Evolutionary conservation across 2,113 vertebrate genomes (phyloP).

Genomic region (Emydocephalus ijimae): DNA sequence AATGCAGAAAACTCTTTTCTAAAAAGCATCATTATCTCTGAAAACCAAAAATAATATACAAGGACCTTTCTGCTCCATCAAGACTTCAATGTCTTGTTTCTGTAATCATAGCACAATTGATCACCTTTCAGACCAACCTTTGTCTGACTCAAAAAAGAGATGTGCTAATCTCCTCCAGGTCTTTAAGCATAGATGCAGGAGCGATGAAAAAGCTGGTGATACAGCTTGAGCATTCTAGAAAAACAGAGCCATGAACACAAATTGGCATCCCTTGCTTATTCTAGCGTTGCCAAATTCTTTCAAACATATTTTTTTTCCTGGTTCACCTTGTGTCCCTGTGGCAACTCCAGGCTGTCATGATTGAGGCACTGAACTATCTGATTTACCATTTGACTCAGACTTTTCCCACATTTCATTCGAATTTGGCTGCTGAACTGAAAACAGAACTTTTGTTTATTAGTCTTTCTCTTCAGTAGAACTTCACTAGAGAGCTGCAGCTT

Average conservation of each 20-base stretch:
- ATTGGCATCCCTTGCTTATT: background rate
- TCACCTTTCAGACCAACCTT: background rate
- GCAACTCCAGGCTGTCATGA: background rate
- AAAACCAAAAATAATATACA: background rate
- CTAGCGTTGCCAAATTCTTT: background rate
- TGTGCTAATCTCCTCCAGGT: background rate
- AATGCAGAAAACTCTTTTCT: background rate
- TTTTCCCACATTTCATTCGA: background rate
- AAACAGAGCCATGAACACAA: background rate
- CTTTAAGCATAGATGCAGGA: background rate
- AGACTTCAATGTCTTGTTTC: background rate
- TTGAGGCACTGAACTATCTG: background rate
- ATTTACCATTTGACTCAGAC: background rate
- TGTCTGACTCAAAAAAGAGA: background rate
- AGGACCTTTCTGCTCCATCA: background rate
- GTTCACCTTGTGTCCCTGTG: background rate
- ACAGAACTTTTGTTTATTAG: background rate
- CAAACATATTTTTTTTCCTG: background rate
- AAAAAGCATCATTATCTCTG: background rate
- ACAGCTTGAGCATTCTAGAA: background rate
- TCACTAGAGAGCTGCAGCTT: background rate
- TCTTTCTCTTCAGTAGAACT: background rate
- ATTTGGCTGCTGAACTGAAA: background rate
- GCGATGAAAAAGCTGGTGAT: background rate
- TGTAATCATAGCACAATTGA: background rate